phyloP scores from a whole-genome alignment of 2,888 invertebrate species.

The Plebejus anna region DNA sequence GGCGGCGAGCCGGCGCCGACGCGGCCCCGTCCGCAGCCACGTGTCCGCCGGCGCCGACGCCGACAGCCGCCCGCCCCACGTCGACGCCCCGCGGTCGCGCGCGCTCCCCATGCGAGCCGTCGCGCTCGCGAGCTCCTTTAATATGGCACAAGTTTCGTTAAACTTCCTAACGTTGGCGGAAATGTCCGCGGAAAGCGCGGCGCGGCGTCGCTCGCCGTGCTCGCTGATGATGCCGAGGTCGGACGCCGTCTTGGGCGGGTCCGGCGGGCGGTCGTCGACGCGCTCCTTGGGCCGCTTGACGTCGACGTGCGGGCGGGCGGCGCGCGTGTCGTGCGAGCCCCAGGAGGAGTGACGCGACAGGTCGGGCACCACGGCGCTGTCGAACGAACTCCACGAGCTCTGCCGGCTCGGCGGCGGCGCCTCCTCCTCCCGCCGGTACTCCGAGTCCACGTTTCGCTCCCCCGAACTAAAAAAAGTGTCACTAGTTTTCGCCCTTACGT shows the following conservation, averaged over 20 bases:
- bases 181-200: conserved; percentile 43
- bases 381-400: conserved; percentile 88
- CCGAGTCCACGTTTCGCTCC: conserved; percentile 84
- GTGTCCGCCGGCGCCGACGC: conserved; percentile 83
- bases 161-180: conserved; percentile 69
- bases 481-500: conserved; percentile 68
- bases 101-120: conserved; percentile 61
- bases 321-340: conserved; percentile 87
- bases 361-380: conserved; percentile 87
- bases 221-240: conserved; percentile 67
- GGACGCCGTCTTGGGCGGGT: conserved; percentile 43
- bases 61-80: conserved; percentile 76
- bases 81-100: conserved; percentile 59
- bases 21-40: conserved; percentile 66
- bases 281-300: conserved; percentile 60
- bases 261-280: conserved; percentile 44
- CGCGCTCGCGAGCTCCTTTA: conserved; percentile 73
- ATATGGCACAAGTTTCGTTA: conserved; percentile 81
- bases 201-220: conserved; percentile 48
- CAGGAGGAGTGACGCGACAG: conserved; percentile 89
- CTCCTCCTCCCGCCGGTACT: conserved; percentile 59
- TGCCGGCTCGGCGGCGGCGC: conserved; percentile 78
- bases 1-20: conserved; percentile 55
- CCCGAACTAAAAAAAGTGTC: conserved; percentile 86
- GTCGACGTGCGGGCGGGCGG: conserved; percentile 44